Evolutionary conservation across 1,140 invertebrate species (phyloP).

Genomic region (Anthonomus grandis): DNA sequence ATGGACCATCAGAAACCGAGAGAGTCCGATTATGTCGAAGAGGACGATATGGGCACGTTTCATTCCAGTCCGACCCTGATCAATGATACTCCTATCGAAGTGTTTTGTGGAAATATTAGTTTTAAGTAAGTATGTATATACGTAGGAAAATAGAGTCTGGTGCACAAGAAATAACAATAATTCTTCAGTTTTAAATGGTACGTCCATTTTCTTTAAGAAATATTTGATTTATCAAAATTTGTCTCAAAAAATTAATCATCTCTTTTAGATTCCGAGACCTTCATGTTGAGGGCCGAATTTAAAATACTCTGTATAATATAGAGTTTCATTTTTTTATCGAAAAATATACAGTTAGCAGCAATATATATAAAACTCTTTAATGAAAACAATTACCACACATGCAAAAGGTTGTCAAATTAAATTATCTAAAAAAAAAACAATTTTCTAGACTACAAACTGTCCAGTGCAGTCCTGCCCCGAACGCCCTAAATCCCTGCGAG

Average conservation of each 20-base stretch:
- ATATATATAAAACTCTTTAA: neutral
- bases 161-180: too few species aligned
- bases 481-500: constrained; percentile 86
- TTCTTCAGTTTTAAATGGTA: too few species aligned
- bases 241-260: too few species aligned
- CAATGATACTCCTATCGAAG: constrained; percentile 30
- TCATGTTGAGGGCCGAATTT: too few species aligned
- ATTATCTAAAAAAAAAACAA: neutral
- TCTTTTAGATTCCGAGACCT: too few species aligned
- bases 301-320: too few species aligned
- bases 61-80: constrained; percentile 25
- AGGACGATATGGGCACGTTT: constrained; percentile 26
- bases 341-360: constrained; percentile 5
- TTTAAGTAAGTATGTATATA: constrained; percentile 50
- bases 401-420: too few species aligned
- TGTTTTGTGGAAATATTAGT: constrained; percentile 58
- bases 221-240: too few species aligned
- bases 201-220: too few species aligned
- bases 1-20: constrained; percentile 30
- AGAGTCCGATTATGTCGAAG: constrained; percentile 20
- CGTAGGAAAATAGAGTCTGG: too few species aligned
- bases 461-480: constrained; percentile 72
- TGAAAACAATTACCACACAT: too few species aligned
- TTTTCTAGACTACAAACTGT: constrained; percentile 49
- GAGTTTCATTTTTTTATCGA: too few species aligned